Evolutionary conservation across 1,140 invertebrate species (phyloP).

Genomic region (Harlomillsia oculata): DNA sequence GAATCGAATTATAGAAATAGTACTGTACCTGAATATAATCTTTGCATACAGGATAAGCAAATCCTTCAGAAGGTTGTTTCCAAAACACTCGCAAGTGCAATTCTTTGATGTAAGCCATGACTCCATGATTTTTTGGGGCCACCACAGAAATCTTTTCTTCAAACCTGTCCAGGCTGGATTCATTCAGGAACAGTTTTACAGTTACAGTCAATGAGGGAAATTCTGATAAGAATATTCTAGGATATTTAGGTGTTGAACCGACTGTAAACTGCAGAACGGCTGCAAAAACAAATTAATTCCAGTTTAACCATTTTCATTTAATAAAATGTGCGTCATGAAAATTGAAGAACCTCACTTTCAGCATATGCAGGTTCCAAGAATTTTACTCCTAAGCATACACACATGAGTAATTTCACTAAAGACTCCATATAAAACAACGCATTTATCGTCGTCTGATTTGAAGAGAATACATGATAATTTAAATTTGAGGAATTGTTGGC

Average conservation of each 20-base stretch:
- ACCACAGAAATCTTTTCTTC: neutral
- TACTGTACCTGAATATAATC: too few relatives aligned
- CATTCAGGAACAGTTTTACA: neutral
- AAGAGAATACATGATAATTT: too few relatives aligned
- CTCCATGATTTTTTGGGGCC: slow-evolving; percentile 7
- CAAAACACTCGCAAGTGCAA: neutral
- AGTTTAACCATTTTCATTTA: neutral
- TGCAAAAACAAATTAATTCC: slow-evolving; percentile 3
- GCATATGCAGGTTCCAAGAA: too few relatives aligned
- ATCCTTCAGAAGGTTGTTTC: neutral
- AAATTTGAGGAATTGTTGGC: too few relatives aligned
- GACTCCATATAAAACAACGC: too few relatives aligned
- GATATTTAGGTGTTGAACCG: neutral
- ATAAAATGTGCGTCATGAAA: too few relatives aligned
- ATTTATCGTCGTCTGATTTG: too few relatives aligned
- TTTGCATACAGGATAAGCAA: too few relatives aligned
- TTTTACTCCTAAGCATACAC: too few relatives aligned
- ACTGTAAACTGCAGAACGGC: neutral
- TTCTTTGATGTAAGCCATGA: slow-evolving; percentile 14
- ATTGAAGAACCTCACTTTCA: too few relatives aligned
- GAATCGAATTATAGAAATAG: too few relatives aligned
- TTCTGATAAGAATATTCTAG: neutral
- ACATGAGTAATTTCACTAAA: too few relatives aligned
- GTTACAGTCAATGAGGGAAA: neutral
- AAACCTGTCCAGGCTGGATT: neutral